Base-by-base conservation (phyloP, 2,888 invertebrate genomes). In the Kryphioiulus occultus region DNA sequence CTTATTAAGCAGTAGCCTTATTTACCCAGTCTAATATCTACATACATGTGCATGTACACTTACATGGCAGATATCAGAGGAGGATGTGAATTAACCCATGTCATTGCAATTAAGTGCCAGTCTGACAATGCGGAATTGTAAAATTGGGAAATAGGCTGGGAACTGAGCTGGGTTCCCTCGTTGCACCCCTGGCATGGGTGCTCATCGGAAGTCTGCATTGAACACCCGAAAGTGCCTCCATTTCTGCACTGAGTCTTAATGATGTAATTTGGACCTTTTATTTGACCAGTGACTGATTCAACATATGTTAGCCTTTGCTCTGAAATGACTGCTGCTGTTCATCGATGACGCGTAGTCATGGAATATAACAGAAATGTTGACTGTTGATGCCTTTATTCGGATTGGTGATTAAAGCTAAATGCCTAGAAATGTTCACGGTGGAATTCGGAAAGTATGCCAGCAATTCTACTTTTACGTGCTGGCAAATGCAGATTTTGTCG, bases 81-180 rank as follows among this genome's bases (percentile, higher is more conserved):
- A 59, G 59, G 59, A 59, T 59, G 59, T n/a, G 22, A 68, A 68
- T 68, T 68, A 68, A 68, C 26, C 68, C 68, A 9, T 68, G 68
- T 22, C 68, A 68, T 68, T 12, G 26, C 68, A 68, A 68, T 68
- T 68, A 68, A 68, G 26, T 5, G 26, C 68, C 1, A 26, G 26
- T 68, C 68, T 68, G 7, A 22, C 22, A n/a, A 68, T 53, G 19
- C n/a, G 53, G 53, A 17, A 53, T 26, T 68, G 68, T 68, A 22
- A 68, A 68, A 68, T 68, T 26, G 68, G 68, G n/a, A 26, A n/a
- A 68, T 4, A 68, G 4, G 68, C 7, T 68, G 68, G 68, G 68
- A 68, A 68, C 22, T 26, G 22, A 68, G 26, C 26, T 1, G 2
- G n/a, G 26, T 26, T 0, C 26, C 26, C 9, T 68, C 68, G 9